Percentiles rank a stretch among this genome's conserved stretches.
These are phyloP conservation scores for Oreochromis niloticus DNA, from an alignment of 2,113 vertebrate genomes.

Conservation along the genomic window DNA sequence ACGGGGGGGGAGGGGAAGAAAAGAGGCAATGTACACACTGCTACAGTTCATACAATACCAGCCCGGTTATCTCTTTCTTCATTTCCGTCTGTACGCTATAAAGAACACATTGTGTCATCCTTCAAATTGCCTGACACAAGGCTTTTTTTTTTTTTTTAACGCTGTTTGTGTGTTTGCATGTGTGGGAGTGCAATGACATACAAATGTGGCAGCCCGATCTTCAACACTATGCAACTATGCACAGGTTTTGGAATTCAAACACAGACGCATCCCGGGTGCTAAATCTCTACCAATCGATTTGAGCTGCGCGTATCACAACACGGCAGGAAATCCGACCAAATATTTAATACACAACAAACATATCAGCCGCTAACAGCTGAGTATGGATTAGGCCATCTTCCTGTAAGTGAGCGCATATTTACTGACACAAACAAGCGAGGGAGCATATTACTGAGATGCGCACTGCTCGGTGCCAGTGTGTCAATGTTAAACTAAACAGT, in stretches of 20 bases:
- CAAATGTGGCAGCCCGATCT: slow-evolving; percentile 43
- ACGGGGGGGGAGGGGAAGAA: not conserved
- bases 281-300: slow-evolving; percentile 69
- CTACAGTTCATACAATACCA: not conserved
- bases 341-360: slow-evolving; percentile 58
- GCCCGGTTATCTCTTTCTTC: slow-evolving; percentile 12
- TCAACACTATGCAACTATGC: slow-evolving; percentile 49
- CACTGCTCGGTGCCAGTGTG: slow-evolving; percentile 22
- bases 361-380: slow-evolving; percentile 56
- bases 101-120: slow-evolving; percentile 33
- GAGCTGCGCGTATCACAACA: slow-evolving; percentile 47
- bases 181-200: slow-evolving; percentile 20
- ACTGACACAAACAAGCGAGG: slow-evolving; percentile 50
- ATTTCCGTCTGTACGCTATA: not conserved
- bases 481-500: slow-evolving; percentile 43
- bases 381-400: slow-evolving; percentile 58
- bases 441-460: slow-evolving; percentile 29
- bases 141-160: not conserved
- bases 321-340: slow-evolving; percentile 48
- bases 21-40: not conserved
- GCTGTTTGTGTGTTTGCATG: not conserved
- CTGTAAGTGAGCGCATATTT: slow-evolving; percentile 50
- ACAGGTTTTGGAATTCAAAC: slow-evolving; percentile 70
- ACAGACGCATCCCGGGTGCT: slow-evolving; percentile 49
- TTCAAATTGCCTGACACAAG: slow-evolving; percentile 59